phyloP scores from a whole-genome alignment of 2,113 vertebrate species.

The Himantopus leucocephalus region DNA sequence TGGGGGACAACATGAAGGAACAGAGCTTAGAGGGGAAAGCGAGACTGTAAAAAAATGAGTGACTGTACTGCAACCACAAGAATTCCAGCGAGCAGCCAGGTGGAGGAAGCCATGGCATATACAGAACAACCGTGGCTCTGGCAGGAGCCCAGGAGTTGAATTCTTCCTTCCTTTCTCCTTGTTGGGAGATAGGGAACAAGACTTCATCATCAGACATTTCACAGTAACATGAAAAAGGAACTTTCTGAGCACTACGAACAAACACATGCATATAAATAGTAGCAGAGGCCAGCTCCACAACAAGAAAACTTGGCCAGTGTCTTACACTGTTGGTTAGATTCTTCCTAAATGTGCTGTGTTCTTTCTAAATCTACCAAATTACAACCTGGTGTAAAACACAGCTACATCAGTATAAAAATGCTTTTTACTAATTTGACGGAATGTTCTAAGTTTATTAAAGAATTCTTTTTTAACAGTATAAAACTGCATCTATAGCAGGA shows the following conservation, averaged over 20 bases:
- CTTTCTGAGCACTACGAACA: neutral
- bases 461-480: neutral
- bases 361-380: neutral
- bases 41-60: neutral
- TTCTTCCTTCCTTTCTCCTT: neutral
- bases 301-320: neutral
- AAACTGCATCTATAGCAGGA: neutral
- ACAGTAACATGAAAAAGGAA: neutral
- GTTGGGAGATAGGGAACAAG: neutral
- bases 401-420: neutral
- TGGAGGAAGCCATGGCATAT: neutral
- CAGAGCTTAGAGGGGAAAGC: neutral
- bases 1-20: neutral
- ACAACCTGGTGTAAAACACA: neutral
- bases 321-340: neutral
- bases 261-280: neutral
- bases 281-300: neutral
- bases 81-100: neutral
- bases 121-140: neutral
- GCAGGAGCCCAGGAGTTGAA: neutral
- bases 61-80: fast-evolving
- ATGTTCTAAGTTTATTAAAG: neutral
- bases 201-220: neutral
- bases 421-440: neutral
- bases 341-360: neutral